Percentiles rank a stretch among this genome's conserved stretches.
These are phyloP conservation scores for Muricea muricata DNA, from an alignment of 92 coral and sea anemone species.

Conservation along the genomic window DNA sequence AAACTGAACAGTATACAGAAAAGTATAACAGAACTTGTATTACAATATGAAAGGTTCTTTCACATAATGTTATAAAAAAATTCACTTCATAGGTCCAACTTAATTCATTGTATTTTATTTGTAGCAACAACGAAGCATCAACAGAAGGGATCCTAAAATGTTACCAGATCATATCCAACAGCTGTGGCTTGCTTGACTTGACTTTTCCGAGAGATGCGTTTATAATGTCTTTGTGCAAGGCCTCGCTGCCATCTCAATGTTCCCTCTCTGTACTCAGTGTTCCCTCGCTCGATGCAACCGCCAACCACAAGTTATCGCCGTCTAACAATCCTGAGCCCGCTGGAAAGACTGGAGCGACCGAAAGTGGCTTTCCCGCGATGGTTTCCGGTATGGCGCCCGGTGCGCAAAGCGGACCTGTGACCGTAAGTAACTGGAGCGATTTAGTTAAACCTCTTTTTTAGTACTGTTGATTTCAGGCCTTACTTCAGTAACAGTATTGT, in stretches of 20 bases:
- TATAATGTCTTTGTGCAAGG: conserved; percentile 93
- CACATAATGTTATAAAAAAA: too few relatives aligned
- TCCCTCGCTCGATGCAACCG: conserved; percentile 83
- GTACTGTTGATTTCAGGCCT: too few relatives aligned
- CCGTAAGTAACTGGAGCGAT: conserved; percentile 62
- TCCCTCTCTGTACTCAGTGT: conserved; percentile 93
- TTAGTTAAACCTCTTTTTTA: not conserved
- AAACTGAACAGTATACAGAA: too few relatives aligned
- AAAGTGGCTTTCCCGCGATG: conserved; percentile 80
- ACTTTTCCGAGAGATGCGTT: conserved; percentile 97
- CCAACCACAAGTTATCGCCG: conserved; percentile 51
- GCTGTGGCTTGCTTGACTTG: conserved; percentile 87
- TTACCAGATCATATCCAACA: conserved; percentile 82
- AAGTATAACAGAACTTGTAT: too few relatives aligned
- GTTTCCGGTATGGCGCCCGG: conserved; percentile 90
- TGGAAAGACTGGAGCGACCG: conserved; percentile 66
- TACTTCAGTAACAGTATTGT: too few relatives aligned
- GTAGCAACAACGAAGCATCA: conserved; percentile 89
- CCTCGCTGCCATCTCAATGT: conserved; percentile 98
- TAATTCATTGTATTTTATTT: too few relatives aligned
- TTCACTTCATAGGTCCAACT: too few relatives aligned
- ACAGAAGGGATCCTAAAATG: conserved; percentile 92
- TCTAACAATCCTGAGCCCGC: not conserved
- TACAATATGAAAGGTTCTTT: too few relatives aligned
- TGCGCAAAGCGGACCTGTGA: conserved; percentile 94